Base-by-base conservation (phyloP, 2,113 vertebrate genomes). In the Polypterus bichir region DNA sequence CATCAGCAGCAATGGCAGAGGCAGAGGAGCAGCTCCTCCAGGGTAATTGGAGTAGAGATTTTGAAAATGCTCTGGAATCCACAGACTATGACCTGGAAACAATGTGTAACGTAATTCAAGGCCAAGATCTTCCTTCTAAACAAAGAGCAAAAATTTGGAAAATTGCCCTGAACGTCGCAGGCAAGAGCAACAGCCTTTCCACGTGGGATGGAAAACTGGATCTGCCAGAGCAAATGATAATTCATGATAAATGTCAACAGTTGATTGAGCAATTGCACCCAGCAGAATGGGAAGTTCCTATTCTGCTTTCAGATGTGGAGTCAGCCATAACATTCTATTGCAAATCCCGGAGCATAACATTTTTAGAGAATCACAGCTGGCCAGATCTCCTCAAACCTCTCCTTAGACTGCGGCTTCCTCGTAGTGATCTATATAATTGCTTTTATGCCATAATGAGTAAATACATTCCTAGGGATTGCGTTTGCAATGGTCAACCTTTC, bases 401-500 rank as follows among this genome's bases (percentile, higher is more conserved):
- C 71, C 72, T 87, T 66, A 77, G 74, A 63, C 87, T 89, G 59
- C 79, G 11, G 3, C 69, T 89, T 69, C 73, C 84, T 60, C 81
- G 87, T 63, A 87, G 85, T 10, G 87, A 89, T 73, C 73, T 89
- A 56, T 89, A 89, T 75, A 89, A 89, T 73, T 88, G 82, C 72
- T 89, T 89, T 75, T 89, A 89, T 71, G 87, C 87, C 46, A 74
- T 89, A 68, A 86, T 89, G 86, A 89, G 88, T 75, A 89, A 87
- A 59, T 88, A 86, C 66, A 87, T 89, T 68, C 86, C 87, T 74
- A 89, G 87, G 76, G 87, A 89, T 76, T 89, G 86, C 78, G 82
- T 77, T 57, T 70, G 77, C 74, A 89, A 85, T 59, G 87, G 86
- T 65, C 84, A 86, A 78, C 87, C 87, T 44, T 89, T 89, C 74